Percentiles rank a stretch among this genome's conserved stretches.
Conservation (phyloP, 2,113 vertebrate species). For the Passer montanus region DNA sequence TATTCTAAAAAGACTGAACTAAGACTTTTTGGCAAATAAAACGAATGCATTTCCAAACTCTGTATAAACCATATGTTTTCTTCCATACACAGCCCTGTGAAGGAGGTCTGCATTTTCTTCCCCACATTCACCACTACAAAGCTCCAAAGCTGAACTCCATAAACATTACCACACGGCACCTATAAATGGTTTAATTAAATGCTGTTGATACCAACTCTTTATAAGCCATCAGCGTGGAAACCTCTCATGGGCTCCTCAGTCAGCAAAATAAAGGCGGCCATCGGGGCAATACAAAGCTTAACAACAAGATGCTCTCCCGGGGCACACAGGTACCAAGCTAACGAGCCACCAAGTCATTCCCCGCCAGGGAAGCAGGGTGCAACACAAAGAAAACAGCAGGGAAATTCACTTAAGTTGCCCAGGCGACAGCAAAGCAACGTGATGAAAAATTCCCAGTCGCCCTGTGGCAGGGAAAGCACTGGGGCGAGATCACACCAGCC, state of each 20-base stretch:
- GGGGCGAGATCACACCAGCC: background rate
- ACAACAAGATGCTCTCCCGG: conserved; percentile 30
- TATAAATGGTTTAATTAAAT: conserved; percentile 62
- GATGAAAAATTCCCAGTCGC: conserved; percentile 51
- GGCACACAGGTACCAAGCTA: conserved; percentile 44
- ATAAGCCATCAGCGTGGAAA: conserved; percentile 32
- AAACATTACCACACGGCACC: background rate
- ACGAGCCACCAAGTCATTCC: conserved; percentile 59
- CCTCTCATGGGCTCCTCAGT: conserved; percentile 9
- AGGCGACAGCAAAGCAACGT: conserved; percentile 66
- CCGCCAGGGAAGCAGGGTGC: conserved; percentile 26
- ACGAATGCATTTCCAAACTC: background rate
- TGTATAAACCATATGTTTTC: background rate
- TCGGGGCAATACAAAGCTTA: background rate
- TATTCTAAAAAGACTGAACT: background rate
- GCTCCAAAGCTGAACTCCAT: conserved; percentile 7
- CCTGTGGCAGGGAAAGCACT: conserved; percentile 6
- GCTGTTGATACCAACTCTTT: conserved; percentile 54
- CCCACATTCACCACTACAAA: conserved; percentile 1
- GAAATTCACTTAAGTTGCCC: conserved; percentile 69
- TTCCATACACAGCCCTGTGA: background rate
- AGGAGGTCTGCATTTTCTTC: background rate
- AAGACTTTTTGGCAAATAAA: background rate
- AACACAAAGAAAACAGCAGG: conserved; percentile 71
- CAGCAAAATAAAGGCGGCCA: conserved; percentile 26